These are phyloP conservation scores for Ennomos quercinarius DNA, from an alignment of 2,888 invertebrate species.

Conservation along the genomic window DNA sequence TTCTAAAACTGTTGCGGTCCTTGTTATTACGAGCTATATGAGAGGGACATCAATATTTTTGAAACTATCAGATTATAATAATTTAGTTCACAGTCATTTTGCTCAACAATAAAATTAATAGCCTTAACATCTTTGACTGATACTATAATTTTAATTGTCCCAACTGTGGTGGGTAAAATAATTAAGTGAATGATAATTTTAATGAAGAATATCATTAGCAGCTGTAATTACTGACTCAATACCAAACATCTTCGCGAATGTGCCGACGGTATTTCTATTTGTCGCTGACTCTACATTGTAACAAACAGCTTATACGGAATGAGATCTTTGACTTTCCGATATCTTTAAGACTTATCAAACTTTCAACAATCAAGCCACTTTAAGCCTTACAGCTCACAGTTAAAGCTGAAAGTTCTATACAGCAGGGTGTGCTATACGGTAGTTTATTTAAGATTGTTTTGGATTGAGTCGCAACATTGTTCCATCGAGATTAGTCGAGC, in stretches of 20 bases:
- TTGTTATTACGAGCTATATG: too few species aligned
- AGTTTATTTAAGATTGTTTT: constrained; percentile 56
- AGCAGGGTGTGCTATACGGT: constrained; percentile 38
- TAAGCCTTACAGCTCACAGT: constrained; percentile 40
- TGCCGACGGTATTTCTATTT: constrained; percentile 54
- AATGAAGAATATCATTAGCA: constrained; percentile 49
- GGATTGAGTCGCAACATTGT: constrained; percentile 80
- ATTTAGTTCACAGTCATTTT: too few species aligned
- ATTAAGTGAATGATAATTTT: constrained; percentile 50
- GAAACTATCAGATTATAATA: too few species aligned
- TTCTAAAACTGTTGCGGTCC: too few species aligned
- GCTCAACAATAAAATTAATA: background rate
- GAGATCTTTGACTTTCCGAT: constrained; percentile 42
- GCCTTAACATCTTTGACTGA: too few species aligned
- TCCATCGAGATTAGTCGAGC: constrained; percentile 74
- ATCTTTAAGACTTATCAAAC: constrained; percentile 33
- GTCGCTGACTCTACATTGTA: constrained; percentile 67
- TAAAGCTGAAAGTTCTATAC: constrained; percentile 42
- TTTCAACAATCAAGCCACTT: constrained; percentile 35
- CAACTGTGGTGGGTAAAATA: constrained; percentile 62
- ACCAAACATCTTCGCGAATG: constrained; percentile 51
- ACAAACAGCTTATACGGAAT: constrained; percentile 59
- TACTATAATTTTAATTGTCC: constrained; percentile 1
- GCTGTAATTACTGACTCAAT: constrained; percentile 48
- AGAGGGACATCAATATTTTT: too few species aligned